Conservation (phyloP, 2,888 invertebrate genomes). For the Opisthograptis luteolata region DNA sequence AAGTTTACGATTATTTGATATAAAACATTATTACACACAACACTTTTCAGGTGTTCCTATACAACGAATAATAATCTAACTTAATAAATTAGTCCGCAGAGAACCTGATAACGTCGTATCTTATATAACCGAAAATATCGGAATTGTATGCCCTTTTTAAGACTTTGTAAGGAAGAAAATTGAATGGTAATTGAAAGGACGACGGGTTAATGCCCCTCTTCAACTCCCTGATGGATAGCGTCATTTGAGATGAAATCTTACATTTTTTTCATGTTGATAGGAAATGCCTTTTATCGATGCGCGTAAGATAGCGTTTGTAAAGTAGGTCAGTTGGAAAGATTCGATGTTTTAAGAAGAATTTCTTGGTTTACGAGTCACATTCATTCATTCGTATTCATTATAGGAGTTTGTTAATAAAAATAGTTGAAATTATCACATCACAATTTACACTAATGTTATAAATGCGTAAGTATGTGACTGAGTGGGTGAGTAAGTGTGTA, state of each 20-base stretch:
- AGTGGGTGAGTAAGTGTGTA: too few species aligned
- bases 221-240: conserved; percentile 74
- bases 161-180: conserved; percentile 75
- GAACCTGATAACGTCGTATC: conserved; percentile 27
- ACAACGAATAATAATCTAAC: not conserved
- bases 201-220: conserved; percentile 75
- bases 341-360: conserved; percentile 19
- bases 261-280: conserved; percentile 54
- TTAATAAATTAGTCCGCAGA: not conserved
- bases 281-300: conserved; percentile 39
- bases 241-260: conserved; percentile 67
- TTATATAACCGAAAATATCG: conserved; percentile 47
- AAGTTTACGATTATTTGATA: too few species aligned
- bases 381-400: not conserved
- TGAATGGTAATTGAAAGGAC: conserved; percentile 81
- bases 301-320: conserved; percentile 31
- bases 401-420: not conserved
- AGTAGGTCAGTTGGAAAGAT: conserved; percentile 34
- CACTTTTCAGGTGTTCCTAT: too few species aligned
- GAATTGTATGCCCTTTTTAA: conserved; percentile 65
- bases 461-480: too few species aligned
- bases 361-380: conserved; percentile 7
- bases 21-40: too few species aligned
- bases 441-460: too few species aligned
- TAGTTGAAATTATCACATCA: too few species aligned